These are phyloP conservation scores for Clytia hemisphaerica DNA, from an alignment of 30 jellyfish, hydroid and myxozoan genomes.

Conservation along the genomic window DNA sequence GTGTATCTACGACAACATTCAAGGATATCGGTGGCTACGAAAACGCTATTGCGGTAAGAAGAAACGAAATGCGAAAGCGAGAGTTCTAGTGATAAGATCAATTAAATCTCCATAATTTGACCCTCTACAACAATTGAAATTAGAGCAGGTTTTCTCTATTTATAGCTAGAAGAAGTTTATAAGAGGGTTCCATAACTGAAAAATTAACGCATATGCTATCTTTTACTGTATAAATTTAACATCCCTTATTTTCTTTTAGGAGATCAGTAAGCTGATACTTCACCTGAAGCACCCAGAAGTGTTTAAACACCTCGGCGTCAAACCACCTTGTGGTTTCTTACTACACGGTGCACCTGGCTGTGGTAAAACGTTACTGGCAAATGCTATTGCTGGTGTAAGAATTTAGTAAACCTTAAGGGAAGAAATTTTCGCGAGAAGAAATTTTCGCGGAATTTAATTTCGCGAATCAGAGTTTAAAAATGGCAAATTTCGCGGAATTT, in stretches of 20 bases:
- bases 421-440: no score
- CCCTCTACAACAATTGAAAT: no score
- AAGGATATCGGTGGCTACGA: constrained; percentile 87
- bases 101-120: no score
- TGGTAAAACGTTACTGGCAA: constrained; percentile 96
- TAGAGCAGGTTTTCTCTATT: no score
- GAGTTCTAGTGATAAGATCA: no score
- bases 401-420: not conserved
- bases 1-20: constrained; percentile 46
- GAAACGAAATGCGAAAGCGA: no score
- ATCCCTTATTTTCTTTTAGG: constrained; percentile 42
- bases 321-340: constrained; percentile 95
- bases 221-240: not conserved
- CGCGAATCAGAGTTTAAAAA: no score
- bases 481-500: no score
- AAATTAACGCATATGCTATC: not conserved
- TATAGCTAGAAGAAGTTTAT: no score
- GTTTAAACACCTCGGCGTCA: constrained; percentile 74
- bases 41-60: constrained; percentile 67
- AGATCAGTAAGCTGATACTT: constrained; percentile 66
- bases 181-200: not conserved
- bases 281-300: constrained; percentile 98
- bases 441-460: no score
- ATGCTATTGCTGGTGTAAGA: constrained; percentile 99
- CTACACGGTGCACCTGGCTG: constrained; percentile 99